Conservation (phyloP, 2,113 vertebrate genomes). For the Paraplagusia blochii region DNA sequence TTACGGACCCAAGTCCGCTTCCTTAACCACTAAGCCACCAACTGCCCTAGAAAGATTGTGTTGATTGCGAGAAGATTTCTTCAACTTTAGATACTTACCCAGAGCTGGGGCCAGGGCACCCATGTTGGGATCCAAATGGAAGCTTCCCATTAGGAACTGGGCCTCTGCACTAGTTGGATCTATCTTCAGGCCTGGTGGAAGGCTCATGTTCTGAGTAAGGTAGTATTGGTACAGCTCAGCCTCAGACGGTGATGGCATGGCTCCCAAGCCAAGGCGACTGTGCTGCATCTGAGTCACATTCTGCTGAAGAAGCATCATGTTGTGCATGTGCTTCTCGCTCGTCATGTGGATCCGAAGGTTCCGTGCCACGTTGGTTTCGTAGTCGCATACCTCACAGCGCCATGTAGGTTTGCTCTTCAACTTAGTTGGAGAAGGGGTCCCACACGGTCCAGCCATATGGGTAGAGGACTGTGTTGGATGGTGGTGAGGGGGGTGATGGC, state of each 20-base stretch:
- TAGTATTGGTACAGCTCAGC: constrained; percentile 99
- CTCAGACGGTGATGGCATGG: constrained; percentile 91
- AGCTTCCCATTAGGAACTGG: constrained; percentile 92
- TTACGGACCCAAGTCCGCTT: too few relatives aligned
- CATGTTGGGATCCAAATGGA: constrained; percentile 91
- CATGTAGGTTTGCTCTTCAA: constrained; percentile 98
- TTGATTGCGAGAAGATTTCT: too few relatives aligned
- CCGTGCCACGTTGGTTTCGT: constrained; percentile 96
- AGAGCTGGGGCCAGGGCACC: constrained; percentile 86
- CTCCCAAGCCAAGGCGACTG: constrained; percentile 85
- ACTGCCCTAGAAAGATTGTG: too few relatives aligned
- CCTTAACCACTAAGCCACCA: too few relatives aligned
- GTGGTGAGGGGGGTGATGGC: constrained; percentile 78
- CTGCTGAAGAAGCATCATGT: constrained; percentile 98
- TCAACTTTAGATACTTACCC: constrained; percentile 78
- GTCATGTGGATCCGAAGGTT: constrained; percentile 99
- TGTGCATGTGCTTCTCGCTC: constrained; percentile 99
- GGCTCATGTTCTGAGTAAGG: constrained; percentile 95
- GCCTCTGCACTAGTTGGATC: constrained; percentile 85
- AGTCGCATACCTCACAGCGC: constrained; percentile 98
- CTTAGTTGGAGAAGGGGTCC: constrained; percentile 94
- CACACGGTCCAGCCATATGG: constrained; percentile 85
- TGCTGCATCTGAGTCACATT: constrained; percentile 96
- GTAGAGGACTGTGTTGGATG: constrained; percentile 79
- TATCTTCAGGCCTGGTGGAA: constrained; percentile 88